Evolutionary conservation across 2,113 vertebrate species (phyloP), one percentile per base, ranked within the genome.

Genomic region (Hassar affinis): DNA sequence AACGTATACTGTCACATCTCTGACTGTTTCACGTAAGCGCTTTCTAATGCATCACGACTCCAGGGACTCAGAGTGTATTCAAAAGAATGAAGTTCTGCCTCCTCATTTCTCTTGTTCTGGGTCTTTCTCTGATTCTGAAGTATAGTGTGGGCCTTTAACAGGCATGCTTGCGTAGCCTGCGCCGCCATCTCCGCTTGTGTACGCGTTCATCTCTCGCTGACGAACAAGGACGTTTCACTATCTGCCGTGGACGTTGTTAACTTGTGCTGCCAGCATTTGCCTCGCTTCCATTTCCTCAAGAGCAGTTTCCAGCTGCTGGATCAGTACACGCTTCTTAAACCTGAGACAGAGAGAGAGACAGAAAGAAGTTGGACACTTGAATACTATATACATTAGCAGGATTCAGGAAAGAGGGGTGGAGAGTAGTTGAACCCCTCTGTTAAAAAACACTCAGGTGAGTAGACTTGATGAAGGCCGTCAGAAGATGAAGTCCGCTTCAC

Each of bases 251-350:
- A 96, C 88, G 85, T 93, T 95, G 91, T 93, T 94, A 90, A 96
- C 90, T 62, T 88, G 93, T 87, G 93, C 91, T 66, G 93, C 88
- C 52, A 94, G 83, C 38, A 91, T 79, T 84, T 92, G 92, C 85
- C 86, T 91, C 85, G 93, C 93, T 87, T 97, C 94, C 86, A 98
- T 89, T 85, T 95, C 94, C 49, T 95, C 92, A 80, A 99, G 94
- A 87, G 94, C 91, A 80, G 90, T 93, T 93, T 99, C 98, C 93
- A 99, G 93, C 92, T 98, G 96, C 93, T 99, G 97, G 93, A 99
- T 99, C 95, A 99, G 95, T 30, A 98, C 95, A 87, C 96, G 95
- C 94, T 98, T 99, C 95, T 99, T 99, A 94, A 99, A 99, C 94
- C 98, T 99, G 91, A 20, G 52, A 33, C 25, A 68, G 25, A 61